These are phyloP conservation scores for Lagocephalus sceleratus DNA, from an alignment of 2,797 vertebrate species.

Conservation along the genomic window DNA sequence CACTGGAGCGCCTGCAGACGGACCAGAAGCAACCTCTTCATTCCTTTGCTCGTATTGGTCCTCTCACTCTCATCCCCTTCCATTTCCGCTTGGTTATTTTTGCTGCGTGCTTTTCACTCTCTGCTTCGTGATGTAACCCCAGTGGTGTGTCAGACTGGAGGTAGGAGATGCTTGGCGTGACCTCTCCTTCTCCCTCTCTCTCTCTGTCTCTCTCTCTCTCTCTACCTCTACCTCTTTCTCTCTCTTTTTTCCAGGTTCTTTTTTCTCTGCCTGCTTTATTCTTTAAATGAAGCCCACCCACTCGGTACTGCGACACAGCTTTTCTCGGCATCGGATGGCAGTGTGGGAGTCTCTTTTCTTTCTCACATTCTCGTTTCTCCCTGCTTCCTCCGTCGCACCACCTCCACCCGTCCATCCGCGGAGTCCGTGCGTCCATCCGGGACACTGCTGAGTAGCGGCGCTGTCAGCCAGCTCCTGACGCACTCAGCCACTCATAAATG, in stretches of 20 bases:
- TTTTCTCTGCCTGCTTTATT: no score
- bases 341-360: conserved; percentile 54
- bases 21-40: conserved; percentile 31
- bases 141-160: conserved; percentile 63
- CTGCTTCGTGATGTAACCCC: conserved; percentile 57
- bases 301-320: conserved; percentile 65
- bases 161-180: conserved; percentile 52
- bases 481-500: conserved; percentile 64
- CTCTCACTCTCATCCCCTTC: conserved; percentile 25
- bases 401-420: conserved; percentile 60
- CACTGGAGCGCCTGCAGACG: conserved; percentile 21
- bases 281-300: conserved; percentile 58
- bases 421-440: conserved; percentile 56
- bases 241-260: conserved; percentile 13
- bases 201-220: conserved; percentile 39
- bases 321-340: conserved; percentile 52
- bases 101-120: conserved; percentile 35
- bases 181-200: conserved; percentile 19
- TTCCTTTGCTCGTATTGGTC: conserved; percentile 24
- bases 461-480: conserved; percentile 68
- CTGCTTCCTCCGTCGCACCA: conserved; percentile 68
- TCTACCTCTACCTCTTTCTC: conserved; percentile 34
- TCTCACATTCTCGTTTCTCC: conserved; percentile 36
- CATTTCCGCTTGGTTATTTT: conserved; percentile 62
- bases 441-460: conserved; percentile 63